A percentile compares a stretch with the other conserved stretches of the same genome.
These are phyloP conservation scores for Ypsolopha scabrella DNA, from an alignment of 2,888 invertebrate genomes.

Conservation along the genomic window DNA sequence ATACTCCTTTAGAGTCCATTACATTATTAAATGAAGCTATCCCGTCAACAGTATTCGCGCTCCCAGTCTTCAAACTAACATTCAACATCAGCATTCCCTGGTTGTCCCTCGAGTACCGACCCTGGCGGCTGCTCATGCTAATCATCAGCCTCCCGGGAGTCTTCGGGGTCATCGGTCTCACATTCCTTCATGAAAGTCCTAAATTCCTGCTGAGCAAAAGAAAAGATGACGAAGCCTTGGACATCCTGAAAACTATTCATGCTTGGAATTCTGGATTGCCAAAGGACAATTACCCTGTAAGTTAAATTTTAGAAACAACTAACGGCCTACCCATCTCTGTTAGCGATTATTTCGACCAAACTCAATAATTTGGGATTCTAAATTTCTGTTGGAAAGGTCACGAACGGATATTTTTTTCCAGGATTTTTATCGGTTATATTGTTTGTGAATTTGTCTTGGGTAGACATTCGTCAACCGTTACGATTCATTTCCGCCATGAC, in stretches of 20 bases:
- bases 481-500: too few species aligned
- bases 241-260: slow-evolving; percentile 31
- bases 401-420: too few species aligned
- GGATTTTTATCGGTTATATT: too few species aligned
- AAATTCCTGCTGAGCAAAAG: slow-evolving; percentile 77
- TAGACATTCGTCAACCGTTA: too few species aligned
- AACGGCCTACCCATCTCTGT: neutral
- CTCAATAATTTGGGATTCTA: too few species aligned
- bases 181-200: slow-evolving; percentile 78
- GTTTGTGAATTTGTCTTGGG: too few species aligned
- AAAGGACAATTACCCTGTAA: slow-evolving; percentile 27
- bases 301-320: slow-evolving; percentile 11
- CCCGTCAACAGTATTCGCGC: slow-evolving; percentile 29
- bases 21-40: too few species aligned
- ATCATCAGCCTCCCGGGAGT: slow-evolving; percentile 73
- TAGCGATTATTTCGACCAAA: too few species aligned
- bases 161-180: slow-evolving; percentile 65
- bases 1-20: too few species aligned
- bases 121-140: slow-evolving; percentile 81
- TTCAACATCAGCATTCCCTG: slow-evolving; percentile 41
- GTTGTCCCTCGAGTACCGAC: slow-evolving; percentile 67
- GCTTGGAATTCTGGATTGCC: slow-evolving; percentile 25
- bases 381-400: too few species aligned
- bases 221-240: slow-evolving; percentile 65
- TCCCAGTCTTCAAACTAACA: slow-evolving; percentile 32